Base-by-base conservation (phyloP, 2,888 invertebrate genomes). In the Peribatodes rhomboidaria region DNA sequence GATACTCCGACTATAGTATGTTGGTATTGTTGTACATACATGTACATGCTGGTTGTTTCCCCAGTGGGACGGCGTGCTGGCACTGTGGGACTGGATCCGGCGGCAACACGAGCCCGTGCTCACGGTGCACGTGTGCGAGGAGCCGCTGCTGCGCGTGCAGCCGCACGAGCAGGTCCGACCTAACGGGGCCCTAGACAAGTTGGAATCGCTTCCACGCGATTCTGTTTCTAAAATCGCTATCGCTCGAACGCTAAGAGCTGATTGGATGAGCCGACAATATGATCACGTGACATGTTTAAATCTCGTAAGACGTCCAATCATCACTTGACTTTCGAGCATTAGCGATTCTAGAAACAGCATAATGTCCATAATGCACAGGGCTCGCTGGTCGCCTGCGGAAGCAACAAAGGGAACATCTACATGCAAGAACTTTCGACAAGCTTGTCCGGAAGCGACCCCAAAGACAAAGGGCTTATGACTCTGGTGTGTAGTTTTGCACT, bases 31-130 rank as follows among this genome's bases (percentile, higher is more conserved):
- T n/a, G n/a, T n/a, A n/a, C n/a, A n/a, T n/a, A n/a, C n/a, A n/a
- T n/a, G n/a, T n/a, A n/a, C n/a, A n/a, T n/a, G n/a, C n/a, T n/a
- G n/a, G n/a, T 27, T 39, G 14, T 7, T 6, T 41, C 8, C 9
- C 2, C 41, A 97, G 78, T 94, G 94, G 85, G 96, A 97, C 82
- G 98, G 98, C 0, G 94, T 95, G 56, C 80, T 98, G 66, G 96
- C 97, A 76, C 95, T 96, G 53, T 99, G 98, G 97, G 98, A 99
- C 90, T 92, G 98, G 73, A 90, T 98, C 71, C 96, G 97, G 78
- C 96, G 97, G 69, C 97, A 98, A 85, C 95, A 96, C 81, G 95
- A 95, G 74, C 97, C 98, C 0, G 95, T 95, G 52, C 92, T 97
- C 50, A 95, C 95, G 69, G 94, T 84, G 83, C 91, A 87, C 65